These are phyloP conservation scores for Etheostoma cragini DNA, from an alignment of 2,113 vertebrate genomes.

Conservation along the genomic window DNA sequence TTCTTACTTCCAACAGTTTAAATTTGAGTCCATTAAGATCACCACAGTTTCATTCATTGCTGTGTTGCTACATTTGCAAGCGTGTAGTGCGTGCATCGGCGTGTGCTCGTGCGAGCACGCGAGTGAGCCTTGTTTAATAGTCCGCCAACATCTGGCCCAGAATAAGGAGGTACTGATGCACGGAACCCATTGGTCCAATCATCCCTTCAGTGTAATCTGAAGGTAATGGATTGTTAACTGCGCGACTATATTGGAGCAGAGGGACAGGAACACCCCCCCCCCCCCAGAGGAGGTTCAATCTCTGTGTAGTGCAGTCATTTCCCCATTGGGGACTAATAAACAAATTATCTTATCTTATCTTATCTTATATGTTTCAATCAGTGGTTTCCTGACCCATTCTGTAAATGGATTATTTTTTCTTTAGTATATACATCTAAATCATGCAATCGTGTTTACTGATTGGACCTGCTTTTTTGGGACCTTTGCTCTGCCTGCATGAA, in stretches of 20 bases:
- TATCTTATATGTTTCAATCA: conserved; percentile 38
- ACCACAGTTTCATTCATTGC: neutral
- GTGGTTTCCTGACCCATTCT: neutral
- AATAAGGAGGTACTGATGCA: conserved; percentile 54
- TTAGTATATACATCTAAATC: neutral
- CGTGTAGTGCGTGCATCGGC: neutral
- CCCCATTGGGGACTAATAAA: too few species aligned
- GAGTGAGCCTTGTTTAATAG: conserved; percentile 40
- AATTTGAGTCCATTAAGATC: neutral
- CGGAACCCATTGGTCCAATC: conserved; percentile 43
- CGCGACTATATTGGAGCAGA: conserved; percentile 35
- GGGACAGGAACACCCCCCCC: neutral
- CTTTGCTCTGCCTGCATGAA: neutral
- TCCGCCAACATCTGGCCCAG: conserved; percentile 64
- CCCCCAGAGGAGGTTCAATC: conserved; percentile 37
- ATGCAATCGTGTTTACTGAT: neutral
- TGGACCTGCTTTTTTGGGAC: neutral
- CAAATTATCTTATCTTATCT: too few species aligned
- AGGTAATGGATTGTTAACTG: conserved; percentile 48
- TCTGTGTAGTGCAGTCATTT: too few species aligned
- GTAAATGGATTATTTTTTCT: neutral
- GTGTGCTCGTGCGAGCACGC: neutral
- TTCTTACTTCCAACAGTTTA: neutral
- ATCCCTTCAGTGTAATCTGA: conserved; percentile 59
- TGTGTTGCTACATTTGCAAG: neutral